Conservation (phyloP, 2,888 invertebrate species). For the Blastobasis lacticolella region DNA sequence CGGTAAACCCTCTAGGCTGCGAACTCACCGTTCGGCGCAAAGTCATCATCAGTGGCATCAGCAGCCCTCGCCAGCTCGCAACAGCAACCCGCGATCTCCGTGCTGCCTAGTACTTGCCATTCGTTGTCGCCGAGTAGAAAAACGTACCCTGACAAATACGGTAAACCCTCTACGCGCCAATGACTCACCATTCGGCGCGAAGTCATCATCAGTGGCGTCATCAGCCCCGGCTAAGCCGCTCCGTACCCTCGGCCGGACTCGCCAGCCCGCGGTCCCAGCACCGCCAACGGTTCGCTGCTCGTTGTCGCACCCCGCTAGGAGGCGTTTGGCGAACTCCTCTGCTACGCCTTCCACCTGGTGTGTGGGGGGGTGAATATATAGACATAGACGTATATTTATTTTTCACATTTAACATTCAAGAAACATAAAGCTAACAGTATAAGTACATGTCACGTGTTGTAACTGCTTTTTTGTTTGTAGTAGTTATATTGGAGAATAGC, state of each 20-base stretch:
- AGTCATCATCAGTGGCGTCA: constrained; percentile 86
- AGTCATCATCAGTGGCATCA: constrained; percentile 86
- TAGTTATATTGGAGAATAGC: no score
- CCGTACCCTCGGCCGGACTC: constrained; percentile 84
- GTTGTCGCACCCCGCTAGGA: constrained; percentile 88
- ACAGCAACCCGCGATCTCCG: no score
- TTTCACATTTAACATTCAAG: no score
- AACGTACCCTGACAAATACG: no score
- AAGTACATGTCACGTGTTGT: no score
- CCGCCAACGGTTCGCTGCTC: constrained; percentile 78
- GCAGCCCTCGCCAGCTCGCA: constrained; percentile 83
- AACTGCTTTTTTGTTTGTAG: no score
- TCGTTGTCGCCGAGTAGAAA: no score
- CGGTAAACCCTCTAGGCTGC: no score
- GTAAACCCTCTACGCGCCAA: background rate
- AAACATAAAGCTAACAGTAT: no score
- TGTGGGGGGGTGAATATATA: no score
- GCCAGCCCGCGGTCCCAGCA: constrained; percentile 82
- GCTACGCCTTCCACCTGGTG: constrained; percentile 83
- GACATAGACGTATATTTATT: no score
- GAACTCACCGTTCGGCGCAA: constrained; percentile 86
- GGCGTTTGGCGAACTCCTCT: constrained; percentile 89
- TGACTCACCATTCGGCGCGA: constrained; percentile 86
- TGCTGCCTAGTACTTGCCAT: no score
- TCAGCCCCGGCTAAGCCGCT: constrained; percentile 85